Conservation (phyloP, 2,888 invertebrate species). For the Ecdyonurus torrentis region DNA sequence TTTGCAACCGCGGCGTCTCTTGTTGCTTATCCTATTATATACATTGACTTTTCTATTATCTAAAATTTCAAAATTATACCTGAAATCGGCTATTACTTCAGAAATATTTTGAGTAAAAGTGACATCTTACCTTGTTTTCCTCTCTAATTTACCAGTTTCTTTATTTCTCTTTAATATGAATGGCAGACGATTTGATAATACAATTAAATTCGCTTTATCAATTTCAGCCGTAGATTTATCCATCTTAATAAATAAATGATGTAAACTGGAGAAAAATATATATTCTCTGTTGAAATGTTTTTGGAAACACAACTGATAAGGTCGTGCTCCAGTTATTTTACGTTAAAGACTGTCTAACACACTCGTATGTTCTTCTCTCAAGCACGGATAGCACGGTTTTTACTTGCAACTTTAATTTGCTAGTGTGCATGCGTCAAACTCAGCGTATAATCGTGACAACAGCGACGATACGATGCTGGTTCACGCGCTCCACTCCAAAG, state of each 20-base stretch:
- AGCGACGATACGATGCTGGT: background rate
- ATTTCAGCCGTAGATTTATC: slow-evolving; percentile 1
- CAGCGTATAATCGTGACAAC: too few species aligned
- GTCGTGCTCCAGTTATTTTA: too few species aligned
- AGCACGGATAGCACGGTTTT: too few species aligned
- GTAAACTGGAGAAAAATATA: background rate
- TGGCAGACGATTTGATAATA: slow-evolving; percentile 26
- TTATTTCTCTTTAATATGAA: slow-evolving; percentile 22
- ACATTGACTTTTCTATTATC: too few species aligned
- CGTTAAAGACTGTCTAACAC: too few species aligned
- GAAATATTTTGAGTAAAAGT: too few species aligned
- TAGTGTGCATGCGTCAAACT: background rate
- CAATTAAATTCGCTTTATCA: slow-evolving; percentile 17
- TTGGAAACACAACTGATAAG: too few species aligned
- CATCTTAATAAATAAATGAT: background rate
- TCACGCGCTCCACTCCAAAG: background rate
- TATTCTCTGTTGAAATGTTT: background rate
- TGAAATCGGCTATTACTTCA: too few species aligned
- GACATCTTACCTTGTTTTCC: slow-evolving; percentile 23
- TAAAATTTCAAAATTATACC: too few species aligned
- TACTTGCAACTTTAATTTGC: background rate
- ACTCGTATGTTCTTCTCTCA: too few species aligned
- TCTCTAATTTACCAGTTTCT: slow-evolving; percentile 19
- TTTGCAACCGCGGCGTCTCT: too few species aligned
- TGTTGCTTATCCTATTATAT: too few species aligned